Evolutionary conservation across 2,113 vertebrate species (phyloP).

Genomic region (Agelaius phoeniceus): DNA sequence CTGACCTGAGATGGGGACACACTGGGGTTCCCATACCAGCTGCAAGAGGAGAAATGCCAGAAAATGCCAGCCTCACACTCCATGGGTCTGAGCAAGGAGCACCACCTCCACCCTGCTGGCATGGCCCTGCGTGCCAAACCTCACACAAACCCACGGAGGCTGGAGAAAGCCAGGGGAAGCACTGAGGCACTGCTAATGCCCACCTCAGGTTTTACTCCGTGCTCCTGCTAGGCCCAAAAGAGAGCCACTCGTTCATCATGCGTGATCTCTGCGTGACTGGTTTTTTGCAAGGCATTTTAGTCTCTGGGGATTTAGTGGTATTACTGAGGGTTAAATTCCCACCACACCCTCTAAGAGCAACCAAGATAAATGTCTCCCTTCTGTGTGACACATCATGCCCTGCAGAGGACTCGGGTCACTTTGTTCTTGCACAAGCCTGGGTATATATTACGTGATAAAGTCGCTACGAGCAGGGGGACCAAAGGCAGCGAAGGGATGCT

Average conservation of each 20-base stretch:
- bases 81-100: not conserved
- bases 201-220: not conserved
- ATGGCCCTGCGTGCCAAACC: fast-evolving
- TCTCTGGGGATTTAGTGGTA: conserved; percentile 26
- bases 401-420: not conserved
- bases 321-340: conserved; percentile 9
- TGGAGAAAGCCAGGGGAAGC: not conserved
- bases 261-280: not conserved
- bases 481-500: not conserved
- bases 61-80: not conserved
- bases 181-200: not conserved
- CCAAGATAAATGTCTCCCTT: conserved; percentile 9
- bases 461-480: not conserved
- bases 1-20: not conserved
- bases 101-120: not conserved
- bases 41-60: not conserved
- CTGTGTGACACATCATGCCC: not conserved
- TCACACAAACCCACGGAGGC: fast-evolving
- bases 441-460: not conserved
- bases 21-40: not conserved
- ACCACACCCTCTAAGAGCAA: conserved; percentile 35
- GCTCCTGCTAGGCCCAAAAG: not conserved
- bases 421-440: not conserved
- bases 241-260: not conserved
- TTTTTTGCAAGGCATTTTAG: not conserved